These are phyloP conservation scores for Allacma fusca DNA, from an alignment of 2,888 invertebrate genomes.

Conservation along the genomic window DNA sequence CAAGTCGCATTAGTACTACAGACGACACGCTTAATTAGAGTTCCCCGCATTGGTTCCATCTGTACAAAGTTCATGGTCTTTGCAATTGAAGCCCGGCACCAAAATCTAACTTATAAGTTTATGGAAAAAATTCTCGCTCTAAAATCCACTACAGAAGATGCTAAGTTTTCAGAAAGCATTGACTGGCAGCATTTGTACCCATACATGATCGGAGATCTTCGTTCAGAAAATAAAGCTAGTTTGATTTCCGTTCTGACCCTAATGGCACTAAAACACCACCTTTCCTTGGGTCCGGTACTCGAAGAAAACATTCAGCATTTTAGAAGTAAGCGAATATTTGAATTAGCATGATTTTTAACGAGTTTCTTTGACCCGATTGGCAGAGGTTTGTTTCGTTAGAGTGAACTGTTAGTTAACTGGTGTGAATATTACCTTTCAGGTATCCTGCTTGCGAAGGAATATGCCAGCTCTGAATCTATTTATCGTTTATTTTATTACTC, in stretches of 20 bases:
- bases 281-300: too few species aligned
- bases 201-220: neutral
- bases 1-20: constrained; percentile 27
- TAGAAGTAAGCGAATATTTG: too few species aligned
- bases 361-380: too few species aligned
- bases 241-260: constrained; percentile 23
- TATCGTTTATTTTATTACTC: too few species aligned
- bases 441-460: too few species aligned
- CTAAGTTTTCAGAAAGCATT: neutral
- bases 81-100: neutral
- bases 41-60: constrained; percentile 3
- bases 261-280: too few species aligned
- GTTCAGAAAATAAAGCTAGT: neutral
- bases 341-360: too few species aligned
- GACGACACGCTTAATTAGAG: constrained; percentile 26
- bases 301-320: too few species aligned
- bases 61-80: constrained; percentile 30
- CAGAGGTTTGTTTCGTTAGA: too few species aligned
- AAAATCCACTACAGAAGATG: neutral
- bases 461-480: too few species aligned
- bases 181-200: constrained; percentile 11
- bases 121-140: constrained; percentile 4
- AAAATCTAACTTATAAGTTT: constrained; percentile 7
- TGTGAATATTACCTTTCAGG: too few species aligned
- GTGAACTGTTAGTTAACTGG: too few species aligned